A percentile compares a stretch with the other conserved stretches of the same genome.
phyloP scores from a whole-genome alignment of 2,888 invertebrate genomes.

The Eristalis pertinax region DNA sequence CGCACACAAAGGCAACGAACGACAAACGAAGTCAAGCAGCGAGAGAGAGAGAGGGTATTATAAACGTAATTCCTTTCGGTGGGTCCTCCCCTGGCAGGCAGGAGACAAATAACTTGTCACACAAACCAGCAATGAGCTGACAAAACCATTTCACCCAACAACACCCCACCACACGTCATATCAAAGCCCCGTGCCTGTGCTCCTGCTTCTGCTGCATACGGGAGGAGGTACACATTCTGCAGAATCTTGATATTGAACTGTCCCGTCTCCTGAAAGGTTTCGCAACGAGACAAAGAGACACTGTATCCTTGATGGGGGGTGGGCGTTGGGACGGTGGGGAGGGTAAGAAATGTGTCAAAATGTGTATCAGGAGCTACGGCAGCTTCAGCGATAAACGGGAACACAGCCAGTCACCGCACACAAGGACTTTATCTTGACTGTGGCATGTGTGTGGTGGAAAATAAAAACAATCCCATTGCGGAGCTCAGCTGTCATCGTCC shows the following conservation, averaged over 20 bases:
- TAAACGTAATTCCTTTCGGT: slow-evolving; percentile 53
- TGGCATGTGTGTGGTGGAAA: slow-evolving; percentile 51
- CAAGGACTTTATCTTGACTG: slow-evolving; percentile 56
- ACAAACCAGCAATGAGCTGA: slow-evolving; percentile 69
- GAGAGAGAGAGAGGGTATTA: neutral
- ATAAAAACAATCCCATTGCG: slow-evolving; percentile 56
- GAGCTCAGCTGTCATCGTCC: slow-evolving; percentile 41
- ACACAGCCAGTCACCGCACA: slow-evolving; percentile 2
- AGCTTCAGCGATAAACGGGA: slow-evolving; percentile 11
- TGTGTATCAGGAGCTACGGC: slow-evolving; percentile 33
- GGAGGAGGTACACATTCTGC: slow-evolving; percentile 15
- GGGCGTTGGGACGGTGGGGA: no score
- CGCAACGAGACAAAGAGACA: neutral
- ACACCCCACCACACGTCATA: neutral
- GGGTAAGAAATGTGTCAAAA: slow-evolving; percentile 61
- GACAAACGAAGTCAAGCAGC: neutral
- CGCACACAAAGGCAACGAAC: neutral
- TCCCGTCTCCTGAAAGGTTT: slow-evolving; percentile 35
- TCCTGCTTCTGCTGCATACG: slow-evolving; percentile 5
- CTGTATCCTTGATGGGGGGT: neutral
- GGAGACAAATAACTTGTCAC: slow-evolving; percentile 68
- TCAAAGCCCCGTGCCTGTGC: neutral
- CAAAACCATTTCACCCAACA: slow-evolving; percentile 38
- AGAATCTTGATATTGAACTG: slow-evolving; percentile 65
- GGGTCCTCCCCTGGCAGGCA: slow-evolving; percentile 18